Conservation (phyloP, 1,140 invertebrate genomes). For the Lepidurus apus region DNA sequence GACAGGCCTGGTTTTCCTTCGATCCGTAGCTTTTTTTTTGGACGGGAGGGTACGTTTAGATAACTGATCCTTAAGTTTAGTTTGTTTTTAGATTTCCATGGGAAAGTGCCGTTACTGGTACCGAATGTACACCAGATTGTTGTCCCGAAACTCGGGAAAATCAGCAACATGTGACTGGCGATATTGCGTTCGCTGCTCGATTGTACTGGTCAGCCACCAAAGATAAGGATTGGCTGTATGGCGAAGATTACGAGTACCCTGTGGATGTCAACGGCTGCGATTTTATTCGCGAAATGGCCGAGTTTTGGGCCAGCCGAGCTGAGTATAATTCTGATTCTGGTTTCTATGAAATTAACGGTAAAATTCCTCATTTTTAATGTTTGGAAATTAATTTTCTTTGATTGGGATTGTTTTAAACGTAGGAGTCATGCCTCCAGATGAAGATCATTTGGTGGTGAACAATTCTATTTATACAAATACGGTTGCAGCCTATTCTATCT, state of each 20-base stretch:
- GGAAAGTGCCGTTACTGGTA: conserved; percentile 46
- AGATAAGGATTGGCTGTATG: conserved; percentile 38
- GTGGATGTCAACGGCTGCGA: conserved; percentile 37
- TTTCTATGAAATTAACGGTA: conserved; percentile 40
- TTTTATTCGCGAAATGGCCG: conserved; percentile 43
- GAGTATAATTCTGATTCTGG: conserved; percentile 33
- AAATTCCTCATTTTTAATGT: neutral
- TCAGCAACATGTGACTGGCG: conserved; percentile 47
- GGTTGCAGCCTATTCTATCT: conserved; percentile 43
- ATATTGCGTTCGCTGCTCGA: conserved; percentile 46
- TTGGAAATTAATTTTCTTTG: neutral
- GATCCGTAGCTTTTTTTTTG: neutral
- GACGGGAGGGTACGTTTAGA: neutral
- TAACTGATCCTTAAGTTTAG: neutral
- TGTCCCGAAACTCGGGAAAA: conserved; percentile 40
- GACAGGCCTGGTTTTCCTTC: neutral
- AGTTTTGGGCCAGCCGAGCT: conserved; percentile 44
- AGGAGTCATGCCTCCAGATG: conserved; percentile 51
- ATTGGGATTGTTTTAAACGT: conserved; percentile 25
- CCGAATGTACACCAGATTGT: conserved; percentile 41
- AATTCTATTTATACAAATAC: conserved; percentile 49
- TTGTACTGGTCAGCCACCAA: conserved; percentile 44
- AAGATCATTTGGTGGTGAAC: conserved; percentile 43
- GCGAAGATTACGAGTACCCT: conserved; percentile 32
- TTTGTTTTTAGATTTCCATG: conserved; percentile 43